Conservation (phyloP, 2,113 vertebrate species). For the Mixornis gularis region DNA sequence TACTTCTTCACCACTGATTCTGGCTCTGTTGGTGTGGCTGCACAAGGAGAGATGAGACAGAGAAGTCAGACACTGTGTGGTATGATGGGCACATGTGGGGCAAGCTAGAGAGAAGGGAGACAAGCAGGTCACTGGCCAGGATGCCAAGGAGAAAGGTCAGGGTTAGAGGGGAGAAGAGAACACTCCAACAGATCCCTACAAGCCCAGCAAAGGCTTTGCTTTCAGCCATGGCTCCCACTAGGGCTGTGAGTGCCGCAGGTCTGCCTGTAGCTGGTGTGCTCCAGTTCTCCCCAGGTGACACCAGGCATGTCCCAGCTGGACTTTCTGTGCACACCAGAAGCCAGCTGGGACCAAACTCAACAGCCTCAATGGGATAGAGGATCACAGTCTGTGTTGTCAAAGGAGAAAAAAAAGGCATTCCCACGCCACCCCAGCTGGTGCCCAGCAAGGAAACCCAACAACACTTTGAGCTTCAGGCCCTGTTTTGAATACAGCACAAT, state of each 20-base stretch:
- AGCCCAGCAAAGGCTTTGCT: neutral
- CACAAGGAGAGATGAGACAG: neutral
- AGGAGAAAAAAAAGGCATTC: neutral
- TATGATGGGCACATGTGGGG: accelerated
- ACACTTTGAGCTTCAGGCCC: neutral
- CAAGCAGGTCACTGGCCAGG: constrained; percentile 9
- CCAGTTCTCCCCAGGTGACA: neutral
- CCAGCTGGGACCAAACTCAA: neutral
- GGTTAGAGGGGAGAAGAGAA: constrained; percentile 1
- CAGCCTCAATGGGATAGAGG: neutral
- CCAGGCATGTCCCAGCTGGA: neutral
- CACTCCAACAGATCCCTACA: neutral
- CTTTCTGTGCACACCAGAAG: neutral
- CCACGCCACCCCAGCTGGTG: neutral
- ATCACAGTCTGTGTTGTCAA: neutral
- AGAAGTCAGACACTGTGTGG: neutral
- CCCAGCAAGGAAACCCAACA: neutral
- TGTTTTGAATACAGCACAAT: accelerated
- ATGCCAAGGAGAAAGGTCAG: neutral
- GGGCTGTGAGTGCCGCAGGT: accelerated
- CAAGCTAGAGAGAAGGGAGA: neutral
- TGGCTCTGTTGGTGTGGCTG: constrained; percentile 48
- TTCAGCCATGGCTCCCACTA: neutral
- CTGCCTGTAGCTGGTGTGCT: neutral
- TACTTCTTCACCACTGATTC: constrained; percentile 77